phyloP scores from a whole-genome alignment of 2,888 invertebrate species.

The Thumatha senex region DNA sequence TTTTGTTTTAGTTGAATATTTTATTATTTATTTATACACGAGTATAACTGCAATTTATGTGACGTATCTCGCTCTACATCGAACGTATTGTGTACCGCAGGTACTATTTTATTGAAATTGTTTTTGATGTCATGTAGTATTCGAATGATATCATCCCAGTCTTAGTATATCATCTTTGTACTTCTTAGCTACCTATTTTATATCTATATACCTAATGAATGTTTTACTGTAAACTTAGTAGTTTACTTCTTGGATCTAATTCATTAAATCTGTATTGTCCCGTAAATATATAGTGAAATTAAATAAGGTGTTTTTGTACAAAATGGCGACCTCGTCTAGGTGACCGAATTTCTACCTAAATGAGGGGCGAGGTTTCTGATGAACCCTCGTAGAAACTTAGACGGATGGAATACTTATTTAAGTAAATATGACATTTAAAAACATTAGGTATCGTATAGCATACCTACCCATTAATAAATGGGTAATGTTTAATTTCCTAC shows the following conservation, averaged over 20 bases:
- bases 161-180: constrained; percentile 67
- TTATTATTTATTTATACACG: constrained; percentile 81
- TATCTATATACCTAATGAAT: constrained; percentile 79
- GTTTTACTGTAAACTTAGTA: constrained; percentile 79
- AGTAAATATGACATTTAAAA: constrained; percentile 39
- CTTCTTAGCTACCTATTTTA: constrained; percentile 72
- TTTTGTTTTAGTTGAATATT: constrained; percentile 82
- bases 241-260: constrained; percentile 74
- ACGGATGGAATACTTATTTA: constrained; percentile 46
- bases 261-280: constrained; percentile 77
- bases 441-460: constrained; percentile 31
- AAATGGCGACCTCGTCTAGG: constrained; percentile 81
- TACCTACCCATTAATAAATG: constrained; percentile 18
- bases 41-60: constrained; percentile 62
- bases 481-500: constrained; percentile 32
- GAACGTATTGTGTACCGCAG: constrained; percentile 58
- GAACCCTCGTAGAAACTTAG: constrained; percentile 47
- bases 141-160: constrained; percentile 61
- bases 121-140: constrained; percentile 47
- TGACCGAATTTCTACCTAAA: constrained; percentile 79
- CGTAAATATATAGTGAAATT: constrained; percentile 67
- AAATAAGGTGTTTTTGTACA: constrained; percentile 77
- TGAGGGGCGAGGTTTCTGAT: constrained; percentile 50
- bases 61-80: constrained; percentile 62
- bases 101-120: constrained; percentile 50